Percentiles rank a stretch among this genome's conserved stretches.
Conservation (phyloP, 2,888 invertebrate species). For the Napeogenes inachia region DNA sequence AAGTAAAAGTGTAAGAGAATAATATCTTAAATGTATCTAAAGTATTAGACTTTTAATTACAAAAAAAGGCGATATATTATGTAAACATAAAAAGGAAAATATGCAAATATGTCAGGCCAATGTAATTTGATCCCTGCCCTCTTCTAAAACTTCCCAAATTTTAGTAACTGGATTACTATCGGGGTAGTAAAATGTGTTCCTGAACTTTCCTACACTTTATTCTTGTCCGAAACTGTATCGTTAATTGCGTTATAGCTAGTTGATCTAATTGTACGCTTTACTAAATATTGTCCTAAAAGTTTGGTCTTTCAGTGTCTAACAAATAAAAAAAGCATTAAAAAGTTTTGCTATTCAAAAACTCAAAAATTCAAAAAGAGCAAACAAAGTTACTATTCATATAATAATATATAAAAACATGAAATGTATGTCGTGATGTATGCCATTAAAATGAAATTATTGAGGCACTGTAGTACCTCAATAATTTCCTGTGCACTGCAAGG, state of each 20-base stretch:
- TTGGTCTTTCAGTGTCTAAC: not conserved
- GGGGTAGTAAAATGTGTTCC: constrained; percentile 21
- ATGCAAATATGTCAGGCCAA: constrained; percentile 23
- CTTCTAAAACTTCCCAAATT: constrained; percentile 20
- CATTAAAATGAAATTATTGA: too few relatives aligned
- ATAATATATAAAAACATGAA: too few relatives aligned
- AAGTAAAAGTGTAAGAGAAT: too few relatives aligned
- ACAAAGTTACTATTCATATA: too few relatives aligned
- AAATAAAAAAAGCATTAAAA: not conserved
- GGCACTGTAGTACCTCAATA: too few relatives aligned
- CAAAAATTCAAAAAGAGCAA: too few relatives aligned
- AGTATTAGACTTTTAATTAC: too few relatives aligned
- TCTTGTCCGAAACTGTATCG: constrained; percentile 15
- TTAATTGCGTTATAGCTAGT: constrained; percentile 16
- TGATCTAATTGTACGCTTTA: not conserved
- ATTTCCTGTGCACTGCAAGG: too few relatives aligned
- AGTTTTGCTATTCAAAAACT: too few relatives aligned
- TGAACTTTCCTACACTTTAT: constrained; percentile 19
- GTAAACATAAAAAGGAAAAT: constrained; percentile 15
- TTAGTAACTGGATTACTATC: constrained; percentile 30
- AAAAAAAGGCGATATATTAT: not conserved
- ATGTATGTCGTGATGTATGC: too few relatives aligned
- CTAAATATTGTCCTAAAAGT: not conserved
- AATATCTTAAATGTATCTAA: too few relatives aligned
- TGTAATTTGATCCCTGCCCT: constrained; percentile 23